Conservation (phyloP, 2,888 invertebrate genomes). For the Nowickia ferox region DNA sequence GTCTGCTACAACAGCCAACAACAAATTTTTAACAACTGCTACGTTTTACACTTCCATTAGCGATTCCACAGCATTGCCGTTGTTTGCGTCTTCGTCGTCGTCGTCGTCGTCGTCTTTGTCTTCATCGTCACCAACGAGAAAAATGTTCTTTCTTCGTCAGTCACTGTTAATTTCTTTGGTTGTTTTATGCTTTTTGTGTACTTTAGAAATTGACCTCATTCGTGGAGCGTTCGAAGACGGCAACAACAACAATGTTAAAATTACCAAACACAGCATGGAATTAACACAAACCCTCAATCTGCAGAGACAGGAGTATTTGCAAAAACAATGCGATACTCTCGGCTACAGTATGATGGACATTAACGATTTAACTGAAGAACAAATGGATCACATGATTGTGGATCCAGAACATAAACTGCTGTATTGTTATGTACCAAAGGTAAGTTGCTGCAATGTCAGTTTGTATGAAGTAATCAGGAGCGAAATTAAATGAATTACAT, state of each 20-base stretch:
- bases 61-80: slow-evolving; percentile 5
- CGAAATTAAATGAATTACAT: not conserved
- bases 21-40: slow-evolving; percentile 34
- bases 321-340: slow-evolving; percentile 86
- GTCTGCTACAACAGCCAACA: slow-evolving; percentile 36
- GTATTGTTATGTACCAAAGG: slow-evolving; percentile 97
- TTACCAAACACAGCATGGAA: slow-evolving; percentile 84
- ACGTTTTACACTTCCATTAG: slow-evolving; percentile 18
- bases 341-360: slow-evolving; percentile 81
- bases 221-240: slow-evolving; percentile 79
- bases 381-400: slow-evolving; percentile 91
- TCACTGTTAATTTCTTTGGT: slow-evolving; percentile 73
- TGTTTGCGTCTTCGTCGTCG: slow-evolving; percentile 22
- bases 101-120: slow-evolving; percentile 18
- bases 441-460: slow-evolving; percentile 78
- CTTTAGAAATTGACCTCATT: slow-evolving; percentile 73
- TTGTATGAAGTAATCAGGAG: not conserved
- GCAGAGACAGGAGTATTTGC: slow-evolving; percentile 86
- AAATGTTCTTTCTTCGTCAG: slow-evolving; percentile 70
- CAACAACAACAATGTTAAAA: slow-evolving; percentile 82
- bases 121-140: slow-evolving; percentile 27
- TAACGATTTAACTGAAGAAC: slow-evolving; percentile 84
- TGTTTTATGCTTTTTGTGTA: slow-evolving; percentile 70
- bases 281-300: slow-evolving; percentile 87
- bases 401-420: slow-evolving; percentile 92